Evolutionary conservation across 2,797 vertebrate species (phyloP), one percentile per base, ranked within the genome.

Genomic region (Ispidina picta): DNA sequence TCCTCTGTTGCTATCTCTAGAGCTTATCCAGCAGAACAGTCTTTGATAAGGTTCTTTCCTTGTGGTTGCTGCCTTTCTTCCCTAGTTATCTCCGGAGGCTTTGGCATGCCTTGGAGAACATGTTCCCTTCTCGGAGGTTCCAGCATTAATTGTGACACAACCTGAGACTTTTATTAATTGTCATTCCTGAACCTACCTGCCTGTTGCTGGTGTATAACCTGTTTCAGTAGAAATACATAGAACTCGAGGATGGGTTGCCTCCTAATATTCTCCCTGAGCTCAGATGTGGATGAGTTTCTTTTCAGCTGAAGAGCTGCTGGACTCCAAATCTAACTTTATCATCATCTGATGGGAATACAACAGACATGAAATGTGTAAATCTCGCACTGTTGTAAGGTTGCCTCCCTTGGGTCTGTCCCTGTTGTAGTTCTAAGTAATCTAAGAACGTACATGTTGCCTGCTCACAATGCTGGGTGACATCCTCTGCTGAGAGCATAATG

Each of bases 61-160:
- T 76, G 51, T 70, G 64, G 16, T 54, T 88, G 58, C 74, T 86
- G 51, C 79, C 41, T 83, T 89, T 94, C 63, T 84, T 88, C 51
- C 26, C 48, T 25, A 60, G 51, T 60, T 80, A 2, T 75, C 90
- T 89, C 28, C 70, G 81, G 60, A 76, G 46, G 17, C 41, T 90
- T 79, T 88, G 71, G 68, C 74, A 74, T 80, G 33, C 74, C 0
- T 0, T 43, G 48, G 58, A 76, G 74, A 84, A 60, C 29, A 3
- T 49, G 56, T 2, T 3, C 37, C 56, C 65, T 86, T 86, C 80
- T 73, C 0, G 5, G 83, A 82, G 56, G 39, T 83, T 89, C 83
- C 80, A 90, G 62, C 49, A 21, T 76, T 73, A 84, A 49, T 21
- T 62, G 71, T 79, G 75, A 78, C 85, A 83, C 69, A 84, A 21